Evolutionary conservation across 2,797 vertebrate species (phyloP).

Genomic region (Rhinatrema bivittatum): DNA sequence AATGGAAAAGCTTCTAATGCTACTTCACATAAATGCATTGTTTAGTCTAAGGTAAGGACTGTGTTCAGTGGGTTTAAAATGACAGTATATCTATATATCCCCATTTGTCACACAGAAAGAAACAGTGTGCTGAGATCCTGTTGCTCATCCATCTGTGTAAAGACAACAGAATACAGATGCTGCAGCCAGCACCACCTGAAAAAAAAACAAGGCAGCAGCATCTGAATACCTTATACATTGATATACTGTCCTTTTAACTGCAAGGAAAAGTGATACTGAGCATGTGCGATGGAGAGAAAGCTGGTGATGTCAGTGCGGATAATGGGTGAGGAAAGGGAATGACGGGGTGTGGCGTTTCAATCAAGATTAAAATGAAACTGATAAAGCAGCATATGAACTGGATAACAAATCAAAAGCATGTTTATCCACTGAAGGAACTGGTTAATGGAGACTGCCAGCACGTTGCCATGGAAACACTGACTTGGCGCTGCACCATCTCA

Average conservation of each 20-base stretch:
- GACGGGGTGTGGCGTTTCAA: slow-evolving; percentile 65
- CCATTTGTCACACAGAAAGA: slow-evolving; percentile 29
- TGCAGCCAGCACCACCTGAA: slow-evolving; percentile 40
- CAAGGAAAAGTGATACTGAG: slow-evolving; percentile 48
- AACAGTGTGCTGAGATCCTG: slow-evolving; percentile 37
- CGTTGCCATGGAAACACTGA: slow-evolving; percentile 86
- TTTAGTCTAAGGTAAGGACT: slow-evolving; percentile 52
- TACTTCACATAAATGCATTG: slow-evolving; percentile 59
- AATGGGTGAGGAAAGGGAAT: slow-evolving; percentile 63
- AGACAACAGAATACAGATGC: slow-evolving; percentile 36
- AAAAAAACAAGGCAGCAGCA: slow-evolving; percentile 15
- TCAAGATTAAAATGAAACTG: slow-evolving; percentile 67
- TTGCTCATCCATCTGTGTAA: slow-evolving; percentile 31
- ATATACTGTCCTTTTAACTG: slow-evolving; percentile 69
- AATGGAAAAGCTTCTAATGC: slow-evolving; percentile 41
- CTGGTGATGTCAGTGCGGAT: slow-evolving; percentile 65
- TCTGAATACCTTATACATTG: slow-evolving; percentile 35
- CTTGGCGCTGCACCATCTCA: slow-evolving; percentile 74
- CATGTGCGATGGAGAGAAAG: slow-evolving; percentile 65
- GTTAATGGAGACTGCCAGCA: slow-evolving; percentile 91
- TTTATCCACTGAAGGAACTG: slow-evolving; percentile 69
- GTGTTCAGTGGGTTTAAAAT: slow-evolving; percentile 63
- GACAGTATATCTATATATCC: slow-evolving; percentile 73
- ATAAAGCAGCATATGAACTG: slow-evolving; percentile 75
- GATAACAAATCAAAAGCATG: slow-evolving; percentile 67